Percentiles rank a stretch among this genome's conserved stretches.
Conservation (phyloP, 2,797 vertebrate genomes). For the Anguilla megastoma region DNA sequence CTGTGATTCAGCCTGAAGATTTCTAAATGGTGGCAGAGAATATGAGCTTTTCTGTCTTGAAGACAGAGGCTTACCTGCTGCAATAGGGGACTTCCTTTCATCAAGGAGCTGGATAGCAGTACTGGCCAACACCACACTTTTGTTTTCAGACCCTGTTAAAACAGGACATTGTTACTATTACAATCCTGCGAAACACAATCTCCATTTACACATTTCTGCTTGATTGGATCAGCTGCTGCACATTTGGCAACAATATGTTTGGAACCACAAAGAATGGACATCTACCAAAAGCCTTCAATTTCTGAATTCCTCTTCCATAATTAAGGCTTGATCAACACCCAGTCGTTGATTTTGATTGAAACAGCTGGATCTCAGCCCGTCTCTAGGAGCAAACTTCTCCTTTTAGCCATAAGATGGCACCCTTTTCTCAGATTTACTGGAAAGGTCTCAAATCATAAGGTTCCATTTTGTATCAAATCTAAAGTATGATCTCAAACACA, state of each 20-base stretch:
- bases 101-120: constrained; percentile 94
- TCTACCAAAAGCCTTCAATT: constrained; percentile 24
- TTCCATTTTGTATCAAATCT: constrained; percentile 27
- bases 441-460: neutral
- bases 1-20: neutral
- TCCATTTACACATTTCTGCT: constrained; percentile 31
- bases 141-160: constrained; percentile 83
- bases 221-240: constrained; percentile 31
- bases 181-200: constrained; percentile 12
- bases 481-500: neutral
- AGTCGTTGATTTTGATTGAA: neutral
- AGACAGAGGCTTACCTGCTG: constrained; percentile 80
- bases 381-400: constrained; percentile 1
- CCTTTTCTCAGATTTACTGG: constrained; percentile 29
- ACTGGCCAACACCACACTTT: constrained; percentile 93
- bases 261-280: constrained; percentile 24
- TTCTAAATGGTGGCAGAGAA: neutral
- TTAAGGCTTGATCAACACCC: neutral
- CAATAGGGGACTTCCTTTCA: constrained; percentile 95
- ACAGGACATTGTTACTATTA: constrained; percentile 8
- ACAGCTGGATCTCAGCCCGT: neutral
- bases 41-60: neutral
- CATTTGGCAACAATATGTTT: constrained; percentile 43
- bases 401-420: constrained; percentile 40
- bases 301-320: neutral